Base-by-base conservation (phyloP, 2,113 vertebrate genomes). In the Camelus dromedarius region DNA sequence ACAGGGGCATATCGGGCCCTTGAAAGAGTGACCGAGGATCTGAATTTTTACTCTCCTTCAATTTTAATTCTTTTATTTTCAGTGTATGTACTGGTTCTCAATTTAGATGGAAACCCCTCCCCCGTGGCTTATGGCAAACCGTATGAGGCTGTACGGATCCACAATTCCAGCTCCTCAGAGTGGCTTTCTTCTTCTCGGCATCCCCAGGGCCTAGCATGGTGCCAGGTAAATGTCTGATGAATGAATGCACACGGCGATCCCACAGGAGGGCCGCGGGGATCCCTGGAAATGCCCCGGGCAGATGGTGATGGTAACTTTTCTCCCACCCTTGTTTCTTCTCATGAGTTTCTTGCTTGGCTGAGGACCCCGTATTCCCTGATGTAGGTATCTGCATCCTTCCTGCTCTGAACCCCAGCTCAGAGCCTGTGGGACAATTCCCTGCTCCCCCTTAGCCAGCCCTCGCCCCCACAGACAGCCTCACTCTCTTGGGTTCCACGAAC, bases 401-500 rank as follows among this genome's bases (percentile, higher is more conserved):
- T 22, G 4, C 46, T 48, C 32, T 9, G 30, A 76, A 81, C 15
- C 38, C 50, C 9, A 75, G 32, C 18, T 26, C 35, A 2, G 38
- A 10, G 73, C 13, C 38, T 4, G 50, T 0, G 14, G 12, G 58
- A 35, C 1, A 28, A 26, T 48, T 0, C 26, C 26, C 5, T 12
- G n/a, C 77, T 82, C 48, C 0, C 18, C 83, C 42, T 8, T 9
- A 0, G 8, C 28, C 19, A 4, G 54, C 67, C 60, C 56, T 54
- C 64, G 48, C 81, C 46, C n/a, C 18, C 76, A 95, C 62, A 97
- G 69, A 97, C 38, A 80, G 89, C 62, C 62, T 70, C 77, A 90
- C 77, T 87, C 87, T 56, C 30, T 5, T 13, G 11, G 9, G 20
- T 73, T 69, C 70, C 98, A 98, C 70, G 7, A 92, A 97, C 95